These are phyloP conservation scores for Chelonoidis abingdonii DNA, from an alignment of 2,113 vertebrate species.

Conservation along the genomic window DNA sequence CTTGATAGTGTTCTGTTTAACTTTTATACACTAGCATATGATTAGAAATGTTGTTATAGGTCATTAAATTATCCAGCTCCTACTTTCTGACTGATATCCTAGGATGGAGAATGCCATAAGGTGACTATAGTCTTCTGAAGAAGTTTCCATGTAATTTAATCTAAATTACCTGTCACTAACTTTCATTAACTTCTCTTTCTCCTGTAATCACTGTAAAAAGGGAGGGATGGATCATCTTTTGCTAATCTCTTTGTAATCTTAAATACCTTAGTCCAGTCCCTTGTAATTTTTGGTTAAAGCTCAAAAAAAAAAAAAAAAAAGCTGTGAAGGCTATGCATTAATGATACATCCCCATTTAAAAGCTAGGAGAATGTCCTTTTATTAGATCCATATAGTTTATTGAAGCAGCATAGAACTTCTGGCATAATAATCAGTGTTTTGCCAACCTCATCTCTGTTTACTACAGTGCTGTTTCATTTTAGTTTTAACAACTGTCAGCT, in stretches of 20 bases:
- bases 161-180: slow-evolving; percentile 20
- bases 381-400: not conserved
- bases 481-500: not conserved
- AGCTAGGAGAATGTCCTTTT: not conserved
- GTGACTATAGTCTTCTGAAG: not conserved
- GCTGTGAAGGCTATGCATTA: rapidly evolving
- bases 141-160: not conserved
- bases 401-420: rapidly evolving
- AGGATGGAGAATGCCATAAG: not conserved
- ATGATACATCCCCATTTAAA: not conserved
- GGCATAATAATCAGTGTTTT: not conserved
- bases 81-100: not conserved
- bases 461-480: not conserved
- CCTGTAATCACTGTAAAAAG: not conserved
- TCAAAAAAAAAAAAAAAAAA: not conserved
- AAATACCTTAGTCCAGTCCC: not conserved
- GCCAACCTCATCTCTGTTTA: not conserved
- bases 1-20: not conserved
- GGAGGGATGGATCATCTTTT: not conserved
- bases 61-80: not conserved
- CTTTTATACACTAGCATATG: rapidly evolving
- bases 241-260: not conserved
- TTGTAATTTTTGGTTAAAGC: not conserved
- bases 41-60: not conserved
- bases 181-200: not conserved